Base-by-base conservation (phyloP, 2,797 vertebrate species). In the Fundulus diaphanus region DNA sequence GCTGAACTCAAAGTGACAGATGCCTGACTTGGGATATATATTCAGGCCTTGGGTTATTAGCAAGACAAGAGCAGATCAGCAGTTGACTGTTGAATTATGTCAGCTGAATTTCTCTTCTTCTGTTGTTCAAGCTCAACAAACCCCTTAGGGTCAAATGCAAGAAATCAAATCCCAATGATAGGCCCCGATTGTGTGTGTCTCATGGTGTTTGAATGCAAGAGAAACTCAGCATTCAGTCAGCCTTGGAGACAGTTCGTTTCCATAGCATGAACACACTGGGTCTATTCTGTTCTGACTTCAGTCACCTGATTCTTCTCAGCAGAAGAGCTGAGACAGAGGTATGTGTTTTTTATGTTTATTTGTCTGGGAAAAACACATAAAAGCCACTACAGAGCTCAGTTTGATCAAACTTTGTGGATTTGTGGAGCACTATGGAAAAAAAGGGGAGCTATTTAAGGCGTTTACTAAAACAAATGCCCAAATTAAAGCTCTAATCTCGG, bases 61-160 rank as follows among this genome's bases (percentile, higher is more conserved):
- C 54, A 88, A 76, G 86, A 84, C 72, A 44, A 87, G 81, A 87
- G 37, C 79, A 85, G 81, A 76, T 84, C 88, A 81, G 76, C 68
- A 81, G 77, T 68, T 89, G 81, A 89, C 40, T 75, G 42, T 82
- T 86, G 80, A 82, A 77, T 84, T 69, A 87, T 77, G 88, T 80
- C 71, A 82, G 71, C 72, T 11, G 2, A 68, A 52, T 63, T 61
- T 51, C 49, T 66, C 74, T 54, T 79, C 59, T 54, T 74, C 68
- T 57, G 37, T 75, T 52, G 59, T 40, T 31, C n/a, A 66, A 15
- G 13, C 63, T 37, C 49, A 77, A 84, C 71, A 51, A 31, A 83
- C 79, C 61, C 79, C 72, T 83, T 33, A 7, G 76, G 80, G 74
- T 83, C 59, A 83, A 80, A 91, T 74, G 59, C 83, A 69, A 87